phyloP scores from a whole-genome alignment of 2,113 vertebrate species.

The Cricetomys ansorgei region DNA sequence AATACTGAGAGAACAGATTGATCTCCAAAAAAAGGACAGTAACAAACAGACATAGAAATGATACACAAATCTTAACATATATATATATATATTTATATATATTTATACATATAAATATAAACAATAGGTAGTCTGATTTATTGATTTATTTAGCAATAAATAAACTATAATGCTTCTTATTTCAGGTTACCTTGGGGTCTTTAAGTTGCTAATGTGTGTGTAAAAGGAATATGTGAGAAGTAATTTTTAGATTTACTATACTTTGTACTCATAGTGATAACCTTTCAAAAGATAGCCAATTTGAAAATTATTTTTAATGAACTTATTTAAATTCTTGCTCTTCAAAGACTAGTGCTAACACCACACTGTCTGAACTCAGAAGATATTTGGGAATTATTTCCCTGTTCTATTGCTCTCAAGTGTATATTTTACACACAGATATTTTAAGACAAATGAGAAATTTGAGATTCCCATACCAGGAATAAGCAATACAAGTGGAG shows the following conservation, averaged over 20 bases:
- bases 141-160: background rate
- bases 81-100: background rate
- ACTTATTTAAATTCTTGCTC: background rate
- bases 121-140: background rate
- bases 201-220: background rate
- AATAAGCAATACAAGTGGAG: background rate
- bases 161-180: background rate
- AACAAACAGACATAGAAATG: background rate
- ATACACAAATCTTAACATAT: background rate
- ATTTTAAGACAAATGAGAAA: slow-evolving; percentile 26
- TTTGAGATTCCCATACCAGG: background rate
- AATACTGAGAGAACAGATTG: background rate
- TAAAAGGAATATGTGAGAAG: background rate
- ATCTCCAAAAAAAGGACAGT: background rate
- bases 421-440: background rate
- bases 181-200: background rate
- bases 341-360: background rate
- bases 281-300: background rate
- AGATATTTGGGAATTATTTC: background rate
- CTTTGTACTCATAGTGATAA: background rate
- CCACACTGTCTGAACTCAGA: background rate
- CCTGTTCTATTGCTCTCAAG: background rate
- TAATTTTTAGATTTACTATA: background rate
- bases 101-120: background rate
- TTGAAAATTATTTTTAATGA: background rate